Conservation (phyloP, 2,113 vertebrate genomes). For the Platichthys flesus region DNA sequence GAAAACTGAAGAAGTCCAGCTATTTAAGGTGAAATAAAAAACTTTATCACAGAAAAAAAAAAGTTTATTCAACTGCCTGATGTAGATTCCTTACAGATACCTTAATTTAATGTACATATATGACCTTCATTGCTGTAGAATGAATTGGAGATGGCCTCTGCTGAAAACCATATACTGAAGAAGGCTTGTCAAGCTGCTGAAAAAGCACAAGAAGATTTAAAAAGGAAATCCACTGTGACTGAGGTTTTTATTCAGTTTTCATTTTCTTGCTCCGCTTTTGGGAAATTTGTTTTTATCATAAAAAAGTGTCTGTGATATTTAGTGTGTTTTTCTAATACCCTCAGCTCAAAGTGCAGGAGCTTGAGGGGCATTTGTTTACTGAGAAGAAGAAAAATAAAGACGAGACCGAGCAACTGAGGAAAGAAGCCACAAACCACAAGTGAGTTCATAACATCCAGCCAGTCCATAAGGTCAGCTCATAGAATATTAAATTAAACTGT, state of each 20-base stretch:
- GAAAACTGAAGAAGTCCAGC: constrained; percentile 63
- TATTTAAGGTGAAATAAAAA: constrained; percentile 66
- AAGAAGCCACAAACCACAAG: constrained; percentile 80
- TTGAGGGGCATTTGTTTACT: constrained; percentile 80
- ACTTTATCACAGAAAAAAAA: not conserved
- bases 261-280: constrained; percentile 1
- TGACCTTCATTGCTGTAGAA: constrained; percentile 58
- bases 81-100: not conserved
- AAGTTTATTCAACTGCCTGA: not conserved
- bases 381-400: constrained; percentile 81
- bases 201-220: constrained; percentile 76
- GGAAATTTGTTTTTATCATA: not conserved
- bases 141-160: constrained; percentile 67
- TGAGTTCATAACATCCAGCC: constrained; percentile 66
- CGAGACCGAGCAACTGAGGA: constrained; percentile 79
- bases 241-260: constrained; percentile 74
- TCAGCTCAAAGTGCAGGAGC: constrained; percentile 84
- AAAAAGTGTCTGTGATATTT: not conserved
- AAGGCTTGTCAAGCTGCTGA: constrained; percentile 77
- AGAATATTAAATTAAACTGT: not conserved
- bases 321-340: constrained; percentile 39
- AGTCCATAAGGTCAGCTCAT: not conserved
- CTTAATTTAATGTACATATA: not conserved
- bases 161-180: constrained; percentile 78
- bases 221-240: constrained; percentile 67